Base-by-base conservation (phyloP, 1,140 invertebrate genomes). In the Drosophila pandora region DNA sequence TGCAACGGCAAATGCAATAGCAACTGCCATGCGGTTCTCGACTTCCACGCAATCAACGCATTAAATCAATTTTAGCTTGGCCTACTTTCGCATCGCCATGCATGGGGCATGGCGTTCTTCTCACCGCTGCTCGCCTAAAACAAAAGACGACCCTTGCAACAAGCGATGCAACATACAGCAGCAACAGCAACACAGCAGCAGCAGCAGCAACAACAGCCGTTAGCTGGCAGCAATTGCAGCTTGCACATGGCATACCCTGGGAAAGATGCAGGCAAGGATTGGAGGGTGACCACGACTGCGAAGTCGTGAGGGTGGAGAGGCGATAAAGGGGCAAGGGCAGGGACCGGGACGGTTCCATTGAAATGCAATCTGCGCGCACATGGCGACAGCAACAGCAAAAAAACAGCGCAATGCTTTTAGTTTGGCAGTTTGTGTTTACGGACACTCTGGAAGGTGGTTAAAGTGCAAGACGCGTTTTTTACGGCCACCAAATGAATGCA, bases 61-160 rank as follows among this genome's bases (percentile, higher is more conserved):
- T 87, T 90, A 90, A 90, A 90, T 90, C 85, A 90, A 82, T 90
- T 90, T 90, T 90, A 89, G 87, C 81, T 90, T 90, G 87, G 85
- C 85, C 85, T 90, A 90, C 85, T 79, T 90, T 79, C 57, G 43
- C 28, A 23, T 64, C 47, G 63, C 41, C 55, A 37, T 41, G 25
- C 65, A 71, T 60, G 70, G 60, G 70, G 39, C 48, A 48, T 58
- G 25, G 25, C 25, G 43, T 49, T 47, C 22, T 68, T 54, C 62
- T 68, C 50, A 65, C 30, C 47, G 59, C 28, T 23, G 9, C 28
- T 28, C 9, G 43, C 28, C 49, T 48, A 57, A 74, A 74, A 74
- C 70, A 74, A 74, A 72, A 50, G 59, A 37, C 34, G 34, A 74
- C 79, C 79, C 79, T 83, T 84, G 65, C 52, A 55, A 65, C 64